Conservation (phyloP, 2,113 vertebrate genomes). For the Danionella cerebrum region DNA sequence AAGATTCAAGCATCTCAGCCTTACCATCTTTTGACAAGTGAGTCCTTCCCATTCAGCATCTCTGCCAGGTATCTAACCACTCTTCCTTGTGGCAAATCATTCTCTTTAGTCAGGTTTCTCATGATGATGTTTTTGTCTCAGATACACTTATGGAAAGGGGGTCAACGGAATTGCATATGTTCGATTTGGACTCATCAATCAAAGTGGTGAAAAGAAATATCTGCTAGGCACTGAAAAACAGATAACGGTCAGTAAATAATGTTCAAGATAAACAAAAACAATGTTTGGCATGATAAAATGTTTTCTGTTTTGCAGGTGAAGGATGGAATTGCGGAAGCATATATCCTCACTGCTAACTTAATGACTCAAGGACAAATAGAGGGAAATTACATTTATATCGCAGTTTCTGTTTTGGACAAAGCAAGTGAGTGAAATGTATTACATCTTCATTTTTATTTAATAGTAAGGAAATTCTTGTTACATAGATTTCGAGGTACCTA, state of each 20-base stretch:
- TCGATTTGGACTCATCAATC: conserved; percentile 55
- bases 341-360: conserved; percentile 41
- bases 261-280: not conserved
- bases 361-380: conserved; percentile 41
- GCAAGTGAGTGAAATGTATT: conserved; percentile 54
- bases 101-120: too few relatives aligned
- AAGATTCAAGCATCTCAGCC: conserved; percentile 49
- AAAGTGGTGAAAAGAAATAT: conserved; percentile 46
- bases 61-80: conserved; percentile 56
- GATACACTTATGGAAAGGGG: conserved; percentile 60
- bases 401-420: conserved; percentile 57
- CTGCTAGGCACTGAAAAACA: conserved; percentile 58
- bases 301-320: conserved; percentile 44
- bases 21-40: conserved; percentile 48
- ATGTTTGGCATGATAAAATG: not conserved
- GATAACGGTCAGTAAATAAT: conserved; percentile 43
- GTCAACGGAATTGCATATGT: conserved; percentile 57
- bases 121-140: too few relatives aligned
- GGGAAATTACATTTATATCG: conserved; percentile 49
- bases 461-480: too few relatives aligned
- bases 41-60: conserved; percentile 49
- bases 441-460: not conserved
- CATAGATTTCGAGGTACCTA: too few relatives aligned
- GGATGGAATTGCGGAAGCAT: conserved; percentile 46
- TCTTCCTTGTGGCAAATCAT: too few relatives aligned